Percentiles rank a stretch among this genome's conserved stretches.
Evolutionary conservation across 2,113 vertebrate species (phyloP).

Genomic region (Phycodurus eques): DNA sequence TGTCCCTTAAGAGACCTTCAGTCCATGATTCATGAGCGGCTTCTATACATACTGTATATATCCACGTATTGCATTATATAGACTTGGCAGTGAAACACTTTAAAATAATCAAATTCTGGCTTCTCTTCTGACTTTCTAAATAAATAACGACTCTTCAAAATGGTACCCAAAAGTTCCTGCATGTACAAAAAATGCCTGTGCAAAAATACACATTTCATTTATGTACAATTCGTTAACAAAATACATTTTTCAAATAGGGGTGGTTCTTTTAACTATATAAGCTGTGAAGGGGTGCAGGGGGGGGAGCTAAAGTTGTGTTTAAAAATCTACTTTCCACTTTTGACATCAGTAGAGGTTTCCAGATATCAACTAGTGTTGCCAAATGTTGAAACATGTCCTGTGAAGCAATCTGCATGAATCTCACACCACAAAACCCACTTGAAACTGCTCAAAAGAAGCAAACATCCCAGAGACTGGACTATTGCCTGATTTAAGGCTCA

Average conservation of each 20-base stretch:
- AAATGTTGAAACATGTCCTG: constrained; percentile 48
- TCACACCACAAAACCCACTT: constrained; percentile 40
- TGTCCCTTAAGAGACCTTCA: constrained; percentile 52
- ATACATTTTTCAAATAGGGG: constrained; percentile 99
- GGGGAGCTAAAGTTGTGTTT: constrained; percentile 55
- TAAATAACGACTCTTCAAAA: constrained; percentile 89
- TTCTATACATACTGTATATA: constrained; percentile 65
- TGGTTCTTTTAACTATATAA: constrained; percentile 85
- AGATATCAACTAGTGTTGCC: constrained; percentile 82
- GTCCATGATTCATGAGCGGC: constrained; percentile 70
- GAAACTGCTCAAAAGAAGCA: constrained; percentile 23
- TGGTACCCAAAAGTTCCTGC: constrained; percentile 91
- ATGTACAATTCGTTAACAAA: constrained; percentile 99
- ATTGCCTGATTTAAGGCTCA: constrained; percentile 61
- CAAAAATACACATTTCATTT: constrained; percentile 99
- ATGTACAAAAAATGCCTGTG: constrained; percentile 98
- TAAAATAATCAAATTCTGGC: constrained; percentile 86
- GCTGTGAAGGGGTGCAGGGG: constrained; percentile 43
- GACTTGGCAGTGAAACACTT: constrained; percentile 99
- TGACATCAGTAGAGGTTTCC: constrained; percentile 77
- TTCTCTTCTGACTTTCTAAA: constrained; percentile 88
- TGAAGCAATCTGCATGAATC: constrained; percentile 66
- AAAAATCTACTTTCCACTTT: constrained; percentile 68
- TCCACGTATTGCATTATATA: constrained; percentile 82
- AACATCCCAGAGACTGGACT: constrained; percentile 28